Evolutionary conservation across 2,797 vertebrate genomes (phyloP).

Genomic region (Haliaeetus vocifer): DNA sequence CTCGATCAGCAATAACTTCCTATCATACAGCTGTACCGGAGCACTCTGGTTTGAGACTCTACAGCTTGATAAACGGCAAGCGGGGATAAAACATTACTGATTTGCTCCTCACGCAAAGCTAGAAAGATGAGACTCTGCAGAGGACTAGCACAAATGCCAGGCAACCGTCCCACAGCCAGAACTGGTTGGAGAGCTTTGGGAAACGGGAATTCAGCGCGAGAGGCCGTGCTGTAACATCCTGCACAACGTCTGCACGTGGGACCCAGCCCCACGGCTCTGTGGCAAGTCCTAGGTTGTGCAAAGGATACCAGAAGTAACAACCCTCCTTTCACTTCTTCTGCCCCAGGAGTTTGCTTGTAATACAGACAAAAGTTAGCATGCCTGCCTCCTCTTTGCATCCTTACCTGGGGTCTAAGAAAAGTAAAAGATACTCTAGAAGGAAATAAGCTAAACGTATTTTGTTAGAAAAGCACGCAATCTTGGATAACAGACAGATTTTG

Average conservation of each 20-base stretch:
- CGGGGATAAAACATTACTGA: background rate
- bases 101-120: accelerated
- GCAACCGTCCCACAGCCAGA: background rate
- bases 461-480: background rate
- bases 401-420: background rate
- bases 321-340: background rate
- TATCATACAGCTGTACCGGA: background rate
- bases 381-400: background rate
- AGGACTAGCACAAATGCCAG: background rate
- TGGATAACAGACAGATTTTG: background rate
- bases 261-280: background rate
- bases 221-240: background rate
- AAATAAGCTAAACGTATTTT: background rate
- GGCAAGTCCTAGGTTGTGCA: background rate
- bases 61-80: background rate
- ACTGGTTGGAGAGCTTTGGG: background rate
- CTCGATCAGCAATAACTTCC: background rate
- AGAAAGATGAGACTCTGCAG: background rate
- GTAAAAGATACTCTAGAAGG: background rate
- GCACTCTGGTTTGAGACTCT: background rate
- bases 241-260: accelerated
- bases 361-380: background rate
- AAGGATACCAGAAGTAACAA: background rate
- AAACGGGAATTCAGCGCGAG: background rate
- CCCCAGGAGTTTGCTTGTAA: background rate